These are phyloP conservation scores for Plagodis dolabraria DNA, from an alignment of 2,888 invertebrate genomes.

Conservation along the genomic window DNA sequence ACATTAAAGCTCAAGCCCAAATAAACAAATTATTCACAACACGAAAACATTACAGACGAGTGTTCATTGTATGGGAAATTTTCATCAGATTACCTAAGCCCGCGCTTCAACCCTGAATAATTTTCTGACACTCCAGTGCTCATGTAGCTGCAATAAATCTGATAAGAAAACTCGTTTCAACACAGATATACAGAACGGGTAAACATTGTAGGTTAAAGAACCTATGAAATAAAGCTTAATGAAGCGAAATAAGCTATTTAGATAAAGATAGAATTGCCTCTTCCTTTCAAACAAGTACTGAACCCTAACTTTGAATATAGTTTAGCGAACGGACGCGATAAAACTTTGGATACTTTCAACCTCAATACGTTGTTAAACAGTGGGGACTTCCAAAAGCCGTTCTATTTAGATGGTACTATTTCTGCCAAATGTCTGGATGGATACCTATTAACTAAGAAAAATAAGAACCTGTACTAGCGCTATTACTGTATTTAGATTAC, in stretches of 20 bases:
- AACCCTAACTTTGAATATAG: neutral
- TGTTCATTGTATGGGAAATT: neutral
- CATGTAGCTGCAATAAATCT: neutral
- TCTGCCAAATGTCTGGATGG: no score
- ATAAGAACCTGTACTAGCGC: no score
- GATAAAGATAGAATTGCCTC: conserved; percentile 15
- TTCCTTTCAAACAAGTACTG: conserved; percentile 8
- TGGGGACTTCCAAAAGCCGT: no score
- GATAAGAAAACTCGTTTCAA: conserved; percentile 3
- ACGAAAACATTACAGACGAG: neutral
- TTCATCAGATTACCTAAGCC: neutral
- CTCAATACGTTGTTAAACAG: no score
- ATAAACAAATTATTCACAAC: neutral
- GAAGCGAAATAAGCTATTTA: conserved; percentile 12
- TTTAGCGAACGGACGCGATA: neutral
- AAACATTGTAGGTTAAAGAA: conserved; percentile 4
- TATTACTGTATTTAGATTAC: no score
- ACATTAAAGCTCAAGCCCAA: no score
- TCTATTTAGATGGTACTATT: no score
- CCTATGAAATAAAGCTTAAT: conserved; percentile 20
- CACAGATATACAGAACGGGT: neutral
- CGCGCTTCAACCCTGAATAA: neutral
- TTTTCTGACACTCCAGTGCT: neutral
- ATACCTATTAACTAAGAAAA: no score
- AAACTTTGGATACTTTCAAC: neutral